These are phyloP conservation scores for Lycocorax pyrrhopterus DNA, from an alignment of 2,113 vertebrate species.

Conservation along the genomic window DNA sequence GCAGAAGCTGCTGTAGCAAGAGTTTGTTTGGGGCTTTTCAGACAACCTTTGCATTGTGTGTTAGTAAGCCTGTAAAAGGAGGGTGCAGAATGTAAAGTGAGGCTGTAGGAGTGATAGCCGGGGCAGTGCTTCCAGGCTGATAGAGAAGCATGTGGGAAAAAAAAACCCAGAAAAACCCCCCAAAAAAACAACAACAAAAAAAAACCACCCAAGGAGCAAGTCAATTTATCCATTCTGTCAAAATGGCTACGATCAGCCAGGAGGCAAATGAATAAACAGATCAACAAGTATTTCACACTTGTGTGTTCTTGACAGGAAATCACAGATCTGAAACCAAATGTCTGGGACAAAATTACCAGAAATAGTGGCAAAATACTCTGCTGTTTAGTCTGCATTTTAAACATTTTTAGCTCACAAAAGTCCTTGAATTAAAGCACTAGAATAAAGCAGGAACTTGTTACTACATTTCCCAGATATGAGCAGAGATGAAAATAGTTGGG, in stretches of 20 bases:
- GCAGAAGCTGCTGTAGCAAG: background rate
- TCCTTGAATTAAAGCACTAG: background rate
- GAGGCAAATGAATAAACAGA: constrained; percentile 65
- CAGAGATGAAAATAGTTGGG: background rate
- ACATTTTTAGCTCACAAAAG: constrained; percentile 34
- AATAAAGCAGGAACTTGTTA: background rate
- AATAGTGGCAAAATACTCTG: constrained; percentile 57
- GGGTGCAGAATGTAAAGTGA: background rate
- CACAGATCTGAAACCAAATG: constrained; percentile 67
- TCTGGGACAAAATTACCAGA: constrained; percentile 55
- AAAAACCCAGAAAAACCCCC: background rate
- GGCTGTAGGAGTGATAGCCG: background rate
- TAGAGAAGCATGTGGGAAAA: background rate
- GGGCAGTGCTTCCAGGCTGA: background rate
- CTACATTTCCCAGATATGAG: background rate
- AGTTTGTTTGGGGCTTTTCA: constrained; percentile 6
- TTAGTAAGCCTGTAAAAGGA: background rate
- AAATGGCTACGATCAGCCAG: constrained; percentile 56
- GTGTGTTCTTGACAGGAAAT: constrained; percentile 55
- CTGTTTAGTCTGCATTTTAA: constrained; percentile 53
- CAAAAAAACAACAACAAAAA: background rate
- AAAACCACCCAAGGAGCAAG: background rate
- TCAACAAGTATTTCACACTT: constrained; percentile 68
- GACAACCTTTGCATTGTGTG: constrained; percentile 5
- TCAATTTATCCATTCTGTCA: constrained; percentile 55